A percentile compares a stretch with the other conserved stretches of the same genome.
Conservation (phyloP, 1,140 invertebrate genomes). For the Macrobrachium nipponense region DNA sequence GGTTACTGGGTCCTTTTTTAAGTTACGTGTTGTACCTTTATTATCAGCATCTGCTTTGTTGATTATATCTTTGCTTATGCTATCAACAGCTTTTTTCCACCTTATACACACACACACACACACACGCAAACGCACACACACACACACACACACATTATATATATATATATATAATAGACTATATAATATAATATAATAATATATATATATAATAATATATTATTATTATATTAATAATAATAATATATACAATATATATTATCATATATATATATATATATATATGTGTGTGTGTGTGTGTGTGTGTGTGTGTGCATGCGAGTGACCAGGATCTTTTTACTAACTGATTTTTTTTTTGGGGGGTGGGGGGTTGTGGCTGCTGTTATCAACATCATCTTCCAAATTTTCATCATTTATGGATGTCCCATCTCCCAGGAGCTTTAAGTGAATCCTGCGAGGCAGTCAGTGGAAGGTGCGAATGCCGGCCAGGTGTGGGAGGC, state of each 20-base stretch:
- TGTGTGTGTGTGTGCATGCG: too few relatives aligned
- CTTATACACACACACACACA: not conserved
- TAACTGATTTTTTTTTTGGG: too few relatives aligned
- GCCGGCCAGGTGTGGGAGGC: constrained; percentile 88
- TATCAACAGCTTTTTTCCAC: not conserved
- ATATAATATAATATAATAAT: not conserved
- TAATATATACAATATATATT: not conserved
- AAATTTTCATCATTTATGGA: not conserved
- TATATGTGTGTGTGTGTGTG: too few relatives aligned
- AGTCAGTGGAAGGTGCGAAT: constrained; percentile 82
- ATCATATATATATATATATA: too few relatives aligned
- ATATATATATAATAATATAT: not conserved
- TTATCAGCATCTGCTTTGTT: too few relatives aligned
- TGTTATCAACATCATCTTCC: too few relatives aligned
- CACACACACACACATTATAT: constrained; percentile 10
- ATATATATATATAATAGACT: not conserved
- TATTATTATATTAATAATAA: not conserved
- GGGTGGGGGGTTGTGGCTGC: too few relatives aligned
- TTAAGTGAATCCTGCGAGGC: constrained; percentile 80
- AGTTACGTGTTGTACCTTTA: too few relatives aligned
- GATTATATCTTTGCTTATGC: not conserved
- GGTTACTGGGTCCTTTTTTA: too few relatives aligned
- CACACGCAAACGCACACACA: not conserved
- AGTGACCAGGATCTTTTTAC: too few relatives aligned
- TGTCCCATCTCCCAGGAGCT: constrained; percentile 67